Percentiles rank a stretch among this genome's conserved stretches.
phyloP scores from a whole-genome alignment of 2,888 invertebrate species.

The Argyra leucocephala region DNA sequence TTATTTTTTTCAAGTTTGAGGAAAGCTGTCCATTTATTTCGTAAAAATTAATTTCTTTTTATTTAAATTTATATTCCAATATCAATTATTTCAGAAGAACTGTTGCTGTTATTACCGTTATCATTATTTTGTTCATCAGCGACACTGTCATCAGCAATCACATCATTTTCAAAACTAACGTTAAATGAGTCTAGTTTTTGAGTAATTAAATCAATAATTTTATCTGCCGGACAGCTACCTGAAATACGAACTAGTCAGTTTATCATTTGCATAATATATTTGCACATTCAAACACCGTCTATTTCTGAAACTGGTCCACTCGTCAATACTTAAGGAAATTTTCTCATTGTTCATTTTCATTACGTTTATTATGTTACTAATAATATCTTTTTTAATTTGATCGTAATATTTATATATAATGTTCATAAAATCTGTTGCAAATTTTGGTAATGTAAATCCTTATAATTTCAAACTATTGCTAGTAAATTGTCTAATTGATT shows the following conservation, averaged over 20 bases:
- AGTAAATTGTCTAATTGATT: conserved; percentile 8
- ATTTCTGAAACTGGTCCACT: conserved; percentile 1
- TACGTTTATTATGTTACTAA: neutral
- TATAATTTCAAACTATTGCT: neutral
- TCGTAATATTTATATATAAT: conserved; percentile 9
- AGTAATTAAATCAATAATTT: conserved; percentile 8
- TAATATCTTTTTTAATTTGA: conserved; percentile 5
- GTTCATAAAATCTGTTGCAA: conserved; percentile 9
- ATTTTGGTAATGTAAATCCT: conserved; percentile 14
- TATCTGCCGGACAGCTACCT: conserved; percentile 11
- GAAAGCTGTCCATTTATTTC: too few species aligned
- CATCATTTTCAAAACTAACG: conserved; percentile 11
- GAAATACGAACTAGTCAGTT: conserved; percentile 8
- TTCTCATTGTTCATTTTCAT: conserved; percentile 2
- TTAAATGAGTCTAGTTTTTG: conserved; percentile 11
- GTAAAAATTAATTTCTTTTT: too few species aligned
- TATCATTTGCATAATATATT: conserved; percentile 9
- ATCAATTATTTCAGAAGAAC: too few species aligned
- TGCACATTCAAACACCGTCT: conserved; percentile 11
- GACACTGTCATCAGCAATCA: conserved; percentile 5
- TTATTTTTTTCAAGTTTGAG: too few species aligned
- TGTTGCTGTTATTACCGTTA: too few species aligned
- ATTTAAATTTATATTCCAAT: too few species aligned
- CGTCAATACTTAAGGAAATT: conserved; percentile 4
- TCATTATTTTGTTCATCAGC: neutral